Evolutionary conservation across 37 sponge, comb jelly and placozoan genomes (phyloP).

Genomic region (Beroe forskalii): DNA sequence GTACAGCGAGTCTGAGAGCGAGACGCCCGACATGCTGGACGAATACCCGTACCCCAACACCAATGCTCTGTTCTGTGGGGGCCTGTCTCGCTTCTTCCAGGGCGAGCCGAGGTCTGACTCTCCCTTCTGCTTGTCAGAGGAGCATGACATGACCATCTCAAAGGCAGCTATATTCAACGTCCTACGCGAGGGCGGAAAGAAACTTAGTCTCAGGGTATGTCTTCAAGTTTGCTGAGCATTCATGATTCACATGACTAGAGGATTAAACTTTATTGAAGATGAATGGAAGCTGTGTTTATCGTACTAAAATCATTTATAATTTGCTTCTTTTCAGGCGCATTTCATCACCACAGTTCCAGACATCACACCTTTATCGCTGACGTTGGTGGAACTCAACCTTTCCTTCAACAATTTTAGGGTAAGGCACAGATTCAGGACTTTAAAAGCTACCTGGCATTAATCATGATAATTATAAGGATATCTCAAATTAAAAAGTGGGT

Average conservation of each 20-base stretch:
- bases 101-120: constrained; percentile 80
- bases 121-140: constrained; percentile 78
- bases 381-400: constrained; percentile 83
- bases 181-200: constrained; percentile 77
- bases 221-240: not conserved
- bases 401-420: constrained; percentile 88
- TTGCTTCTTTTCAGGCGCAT: constrained; percentile 73
- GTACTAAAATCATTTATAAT: not conserved
- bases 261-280: not conserved
- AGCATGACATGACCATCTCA: constrained; percentile 71
- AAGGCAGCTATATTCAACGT: constrained; percentile 81
- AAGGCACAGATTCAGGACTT: too few relatives aligned
- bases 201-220: constrained; percentile 71
- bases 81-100: constrained; percentile 80
- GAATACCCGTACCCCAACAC: constrained; percentile 56
- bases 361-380: constrained; percentile 73
- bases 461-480: too few relatives aligned
- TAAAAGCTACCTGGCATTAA: too few relatives aligned
- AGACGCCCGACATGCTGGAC: not conserved
- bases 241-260: not conserved
- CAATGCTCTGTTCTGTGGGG: constrained; percentile 69
- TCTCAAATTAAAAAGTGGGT: too few relatives aligned
- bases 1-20: not conserved
- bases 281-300: not conserved
- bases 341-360: constrained; percentile 76